Conservation (phyloP, 2,888 invertebrate genomes). For the Ectemnius continuus region DNA sequence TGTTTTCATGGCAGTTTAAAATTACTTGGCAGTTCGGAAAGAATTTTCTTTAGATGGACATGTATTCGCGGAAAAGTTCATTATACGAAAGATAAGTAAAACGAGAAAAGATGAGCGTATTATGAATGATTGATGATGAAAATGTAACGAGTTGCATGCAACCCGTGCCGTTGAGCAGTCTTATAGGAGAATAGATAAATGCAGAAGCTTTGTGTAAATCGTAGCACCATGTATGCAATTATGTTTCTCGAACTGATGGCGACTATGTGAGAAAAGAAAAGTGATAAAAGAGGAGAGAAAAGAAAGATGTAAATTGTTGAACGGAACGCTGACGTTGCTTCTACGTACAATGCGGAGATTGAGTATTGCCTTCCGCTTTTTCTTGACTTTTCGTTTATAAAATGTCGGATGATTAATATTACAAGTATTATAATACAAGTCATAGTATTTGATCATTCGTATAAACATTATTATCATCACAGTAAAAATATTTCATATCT, state of each 20-base stretch:
- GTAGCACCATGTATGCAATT: conserved; percentile 63
- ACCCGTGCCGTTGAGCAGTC: conserved; percentile 70
- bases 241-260: conserved; percentile 54
- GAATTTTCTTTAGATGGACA: conserved; percentile 52
- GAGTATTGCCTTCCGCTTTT: conserved; percentile 44
- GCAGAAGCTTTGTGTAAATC: conserved; percentile 62
- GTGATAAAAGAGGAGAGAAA: conserved; percentile 23
- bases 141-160: conserved; percentile 52
- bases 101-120: conserved; percentile 47
- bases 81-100: neutral
- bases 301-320: conserved; percentile 32
- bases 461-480: conserved; percentile 79
- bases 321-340: conserved; percentile 63
- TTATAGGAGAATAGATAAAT: conserved; percentile 68
- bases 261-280: conserved; percentile 49
- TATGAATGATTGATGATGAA: conserved; percentile 58
- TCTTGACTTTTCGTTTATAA: conserved; percentile 61
- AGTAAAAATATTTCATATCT: conserved; percentile 76
- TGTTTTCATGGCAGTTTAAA: conserved; percentile 69
- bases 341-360: conserved; percentile 30
- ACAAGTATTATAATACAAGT: conserved; percentile 72
- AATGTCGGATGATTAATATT: conserved; percentile 68
- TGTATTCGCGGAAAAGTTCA: conserved; percentile 22
- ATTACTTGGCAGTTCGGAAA: conserved; percentile 70
- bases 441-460: conserved; percentile 74